Percentiles rank a stretch among this genome's conserved stretches.
Conservation (phyloP, 2,888 invertebrate species). For the Helicoverpa assulta region DNA sequence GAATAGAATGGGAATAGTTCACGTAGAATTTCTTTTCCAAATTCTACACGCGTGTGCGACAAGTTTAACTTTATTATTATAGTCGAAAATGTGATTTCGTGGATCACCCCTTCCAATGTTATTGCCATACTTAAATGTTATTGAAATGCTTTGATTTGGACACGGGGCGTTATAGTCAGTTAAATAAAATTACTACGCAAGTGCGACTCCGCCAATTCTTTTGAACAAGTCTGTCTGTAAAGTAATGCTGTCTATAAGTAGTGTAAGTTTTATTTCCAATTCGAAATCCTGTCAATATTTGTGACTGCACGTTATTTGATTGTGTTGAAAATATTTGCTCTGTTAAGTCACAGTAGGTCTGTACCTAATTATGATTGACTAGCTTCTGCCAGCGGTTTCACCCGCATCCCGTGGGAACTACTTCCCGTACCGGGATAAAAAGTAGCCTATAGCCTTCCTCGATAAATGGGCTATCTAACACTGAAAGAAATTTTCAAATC, state of each 20-base stretch:
- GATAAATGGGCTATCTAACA: too few species aligned
- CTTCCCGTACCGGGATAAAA: too few species aligned
- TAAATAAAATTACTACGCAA: slow-evolving; percentile 63
- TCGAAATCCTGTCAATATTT: background rate
- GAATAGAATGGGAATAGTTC: slow-evolving; percentile 66
- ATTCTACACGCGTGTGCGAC: slow-evolving; percentile 79
- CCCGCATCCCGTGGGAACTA: too few species aligned
- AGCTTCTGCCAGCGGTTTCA: too few species aligned
- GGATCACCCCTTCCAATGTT: slow-evolving; percentile 77
- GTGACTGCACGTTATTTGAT: background rate
- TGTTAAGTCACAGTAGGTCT: background rate
- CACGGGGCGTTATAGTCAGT: slow-evolving; percentile 64
- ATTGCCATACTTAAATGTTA: slow-evolving; percentile 77
- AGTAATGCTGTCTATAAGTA: slow-evolving; percentile 40
- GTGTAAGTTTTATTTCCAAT: slow-evolving; percentile 4
- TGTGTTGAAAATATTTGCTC: background rate
- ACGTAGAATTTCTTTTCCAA: slow-evolving; percentile 73
- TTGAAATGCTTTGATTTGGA: slow-evolving; percentile 75
- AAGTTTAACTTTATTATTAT: slow-evolving; percentile 84
- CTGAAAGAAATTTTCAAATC: too few species aligned
- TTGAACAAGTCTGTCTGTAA: slow-evolving; percentile 41
- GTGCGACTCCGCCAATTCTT: slow-evolving; percentile 53
- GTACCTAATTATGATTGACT: too few species aligned
- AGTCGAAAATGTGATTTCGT: slow-evolving; percentile 78
- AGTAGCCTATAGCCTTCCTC: too few species aligned